Base-by-base conservation (phyloP, 2,888 invertebrate species). In the Syrista parreyssii region DNA sequence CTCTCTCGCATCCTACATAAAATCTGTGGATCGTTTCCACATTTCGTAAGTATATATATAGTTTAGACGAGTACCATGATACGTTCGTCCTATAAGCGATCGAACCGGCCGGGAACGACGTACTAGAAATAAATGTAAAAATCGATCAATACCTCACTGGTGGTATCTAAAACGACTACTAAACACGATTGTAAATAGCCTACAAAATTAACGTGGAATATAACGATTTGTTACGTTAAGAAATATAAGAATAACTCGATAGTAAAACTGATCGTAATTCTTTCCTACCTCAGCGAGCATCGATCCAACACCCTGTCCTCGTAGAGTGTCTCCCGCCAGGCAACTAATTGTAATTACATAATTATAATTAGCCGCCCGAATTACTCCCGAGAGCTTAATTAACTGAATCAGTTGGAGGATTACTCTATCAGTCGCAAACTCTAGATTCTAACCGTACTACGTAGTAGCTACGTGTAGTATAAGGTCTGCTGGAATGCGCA, bases 321-420 rank as follows among this genome's bases (percentile, higher is more conserved):
- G 79, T 77, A 73, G 77, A 74, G 76, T 78, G 77, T 77, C 82
- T 79, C 76, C 76, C 32, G 68, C 69, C n/a, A 31, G 71, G 36
- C 40, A 73, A 74, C 82, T 84, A 82, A 84, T 84, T 79, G 80
- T 83, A 84, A 84, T 82, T 82, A 79, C 78, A 76, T 79, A 77
- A 83, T 82, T 83, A 81, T 84, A 80, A 83, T 84, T 81, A 76
- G 76, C 78, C 75, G 30, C 30, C 75, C 40, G 78, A 83, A 79
- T 82, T 84, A 77, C 76, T 68, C 74, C 72, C 71, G 71, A 32
- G 32, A 78, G 55, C 73, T 71, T 74, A 80, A 77, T 84, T 84
- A 81, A 81, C 76, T 74, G 68, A 78, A 79, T 76, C 68, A 40
- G 75, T 75, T 73, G 73, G 34, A 31, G 33, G 73, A 76, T 76